Evolutionary conservation across 1,140 invertebrate genomes (phyloP).

Genomic region (Lepidotrigona ventralis): DNA sequence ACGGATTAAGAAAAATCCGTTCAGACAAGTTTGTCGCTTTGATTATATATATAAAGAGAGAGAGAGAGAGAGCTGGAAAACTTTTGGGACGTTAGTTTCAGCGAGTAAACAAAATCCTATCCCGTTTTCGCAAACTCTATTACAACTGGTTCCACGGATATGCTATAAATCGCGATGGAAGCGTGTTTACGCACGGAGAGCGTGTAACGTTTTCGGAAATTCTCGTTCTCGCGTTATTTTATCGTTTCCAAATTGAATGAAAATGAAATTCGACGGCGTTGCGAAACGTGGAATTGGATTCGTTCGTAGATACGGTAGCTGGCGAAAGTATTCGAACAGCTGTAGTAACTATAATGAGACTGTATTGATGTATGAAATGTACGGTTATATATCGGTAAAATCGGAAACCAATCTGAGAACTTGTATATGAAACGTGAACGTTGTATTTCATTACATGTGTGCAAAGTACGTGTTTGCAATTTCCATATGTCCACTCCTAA

Average conservation of each 20-base stretch:
- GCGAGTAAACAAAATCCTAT: slow-evolving; percentile 11
- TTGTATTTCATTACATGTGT: background rate
- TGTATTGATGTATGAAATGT: too few relatives aligned
- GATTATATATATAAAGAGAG: background rate
- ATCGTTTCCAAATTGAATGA: background rate
- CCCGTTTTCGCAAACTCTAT: background rate
- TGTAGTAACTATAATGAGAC: background rate
- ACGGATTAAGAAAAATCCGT: background rate
- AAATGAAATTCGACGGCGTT: background rate
- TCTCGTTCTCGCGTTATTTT: slow-evolving; percentile 8
- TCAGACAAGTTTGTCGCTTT: background rate
- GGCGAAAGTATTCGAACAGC: background rate
- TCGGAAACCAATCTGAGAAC: too few relatives aligned
- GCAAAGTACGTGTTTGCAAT: too few relatives aligned
- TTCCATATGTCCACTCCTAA: too few relatives aligned
- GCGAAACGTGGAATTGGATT: background rate
- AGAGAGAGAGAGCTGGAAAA: background rate
- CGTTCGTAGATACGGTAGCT: background rate
- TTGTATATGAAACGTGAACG: background rate
- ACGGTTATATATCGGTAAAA: background rate
- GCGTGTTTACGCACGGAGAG: slow-evolving; percentile 7
- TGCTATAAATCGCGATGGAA: slow-evolving; percentile 9
- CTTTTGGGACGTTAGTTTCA: background rate
- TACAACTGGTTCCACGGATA: background rate
- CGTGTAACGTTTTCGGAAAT: slow-evolving; percentile 5